Conservation (phyloP, 2,113 vertebrate genomes). For the Perca fluviatilis region DNA sequence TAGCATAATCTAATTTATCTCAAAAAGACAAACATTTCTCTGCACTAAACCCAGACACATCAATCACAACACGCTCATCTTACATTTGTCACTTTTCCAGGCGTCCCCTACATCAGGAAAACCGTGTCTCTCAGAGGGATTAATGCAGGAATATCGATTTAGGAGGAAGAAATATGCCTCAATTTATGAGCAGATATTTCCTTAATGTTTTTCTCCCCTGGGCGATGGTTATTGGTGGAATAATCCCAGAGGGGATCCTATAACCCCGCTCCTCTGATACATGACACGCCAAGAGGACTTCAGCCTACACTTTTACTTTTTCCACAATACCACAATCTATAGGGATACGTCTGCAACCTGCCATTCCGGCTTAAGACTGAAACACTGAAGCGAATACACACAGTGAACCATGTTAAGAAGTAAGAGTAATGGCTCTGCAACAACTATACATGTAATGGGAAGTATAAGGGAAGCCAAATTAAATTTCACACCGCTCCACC, state of each 20-base stretch:
- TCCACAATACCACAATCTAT: slow-evolving; percentile 20
- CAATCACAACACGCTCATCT: slow-evolving; percentile 83
- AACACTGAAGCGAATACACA: background rate
- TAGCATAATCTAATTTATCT: slow-evolving; percentile 74
- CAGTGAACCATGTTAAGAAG: background rate
- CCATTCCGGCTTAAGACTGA: slow-evolving; percentile 5
- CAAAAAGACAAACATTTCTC: slow-evolving; percentile 82
- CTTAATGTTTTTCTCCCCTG: slow-evolving; percentile 61
- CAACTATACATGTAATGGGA: slow-evolving; percentile 30
- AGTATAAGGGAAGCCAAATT: slow-evolving; percentile 32
- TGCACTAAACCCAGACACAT: slow-evolving; percentile 83
- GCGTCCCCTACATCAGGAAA: slow-evolving; percentile 66
- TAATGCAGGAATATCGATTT: slow-evolving; percentile 79
- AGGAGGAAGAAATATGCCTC: slow-evolving; percentile 68
- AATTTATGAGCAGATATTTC: slow-evolving; percentile 72
- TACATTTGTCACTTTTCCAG: slow-evolving; percentile 77
- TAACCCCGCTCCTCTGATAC: slow-evolving; percentile 53
- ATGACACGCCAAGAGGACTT: slow-evolving; percentile 44
- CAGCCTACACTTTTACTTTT: slow-evolving; percentile 56
- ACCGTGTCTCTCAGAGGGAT: slow-evolving; percentile 64
- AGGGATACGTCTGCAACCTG: slow-evolving; percentile 5
- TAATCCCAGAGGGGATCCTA: slow-evolving; percentile 51
- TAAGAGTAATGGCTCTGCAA: slow-evolving; percentile 2
- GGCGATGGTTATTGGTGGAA: slow-evolving; percentile 54
- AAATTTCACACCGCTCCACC: slow-evolving; percentile 49